Evolutionary conservation across 2,113 vertebrate genomes (phyloP), one percentile per base, ranked within the genome.

Genomic region (Crocuta crocuta): DNA sequence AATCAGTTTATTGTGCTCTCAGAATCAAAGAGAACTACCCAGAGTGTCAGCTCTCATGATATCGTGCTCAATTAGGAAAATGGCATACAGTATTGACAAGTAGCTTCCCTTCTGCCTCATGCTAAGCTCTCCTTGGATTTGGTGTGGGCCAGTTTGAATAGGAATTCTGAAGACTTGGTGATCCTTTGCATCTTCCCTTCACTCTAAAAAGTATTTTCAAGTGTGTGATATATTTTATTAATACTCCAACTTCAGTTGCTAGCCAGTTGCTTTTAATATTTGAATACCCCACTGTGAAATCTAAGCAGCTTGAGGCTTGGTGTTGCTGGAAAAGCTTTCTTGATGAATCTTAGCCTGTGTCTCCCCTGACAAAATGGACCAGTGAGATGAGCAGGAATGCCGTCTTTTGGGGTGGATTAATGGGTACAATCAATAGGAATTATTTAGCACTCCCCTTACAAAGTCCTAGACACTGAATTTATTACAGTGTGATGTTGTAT

Each of bases 1-100:
- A 21, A 21, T 83, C 80, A 90, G 71, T 96, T 96, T 98, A 95
- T 88, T 97, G 45, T 97, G 87, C 90, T 98, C 91, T 83, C 92
- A 97, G 86, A 97, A 98, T 31, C 95, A 95, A 98, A 95, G 74
- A 95, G 97, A 96, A 94, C 0, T 81, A 78, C 61, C 11, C 17
- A 88, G 87, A 97, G 39, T 89, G 83, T 95, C 0, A 94, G 95
- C 97, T 98, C 80, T 39, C 50, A 10, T 81, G 88, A 61, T 89
- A 1, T 85, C 45, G 2, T 39, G 76, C 96, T 82, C 66, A 91
- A 76, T 95, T 89, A 83, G 65, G 96, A 95, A 98, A 97, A 66
- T 19, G 58, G 23, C 0, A 3, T 94, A 83, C 95, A 96, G 10
- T 90, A 35, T 94, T 96, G 94, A 96, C 7, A 92, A 76, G 45